Percentiles rank a stretch among this genome's conserved stretches.
phyloP scores from a whole-genome alignment of 2,888 invertebrate genomes.

The Lepidocyrtoides sp. region DNA sequence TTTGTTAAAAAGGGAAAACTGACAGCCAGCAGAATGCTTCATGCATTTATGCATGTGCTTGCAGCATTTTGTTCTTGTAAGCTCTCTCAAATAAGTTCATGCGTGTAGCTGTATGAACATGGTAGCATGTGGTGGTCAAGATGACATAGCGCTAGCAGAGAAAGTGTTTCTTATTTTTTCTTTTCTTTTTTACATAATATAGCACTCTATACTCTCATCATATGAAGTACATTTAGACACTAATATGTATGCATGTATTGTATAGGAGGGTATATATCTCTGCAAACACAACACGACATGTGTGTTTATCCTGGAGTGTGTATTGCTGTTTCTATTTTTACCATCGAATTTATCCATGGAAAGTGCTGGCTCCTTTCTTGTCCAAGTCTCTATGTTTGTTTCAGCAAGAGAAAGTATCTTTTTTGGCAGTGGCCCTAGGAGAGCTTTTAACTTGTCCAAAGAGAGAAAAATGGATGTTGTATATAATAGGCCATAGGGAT shows the following conservation, averaged over 20 bases:
- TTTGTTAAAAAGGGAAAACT: constrained; percentile 42
- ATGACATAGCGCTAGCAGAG: constrained; percentile 19
- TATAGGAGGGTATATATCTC: no score
- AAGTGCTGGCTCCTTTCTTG: background rate
- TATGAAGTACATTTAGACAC: background rate
- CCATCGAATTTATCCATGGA: background rate
- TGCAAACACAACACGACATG: no score
- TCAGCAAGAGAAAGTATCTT: constrained; percentile 23
- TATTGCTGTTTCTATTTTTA: constrained; percentile 43
- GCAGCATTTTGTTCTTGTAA: background rate
- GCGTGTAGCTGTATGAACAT: no score
- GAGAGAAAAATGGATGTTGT: constrained; percentile 40
- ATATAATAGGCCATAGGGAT: constrained; percentile 42
- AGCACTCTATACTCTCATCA: background rate
- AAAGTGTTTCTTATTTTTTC: constrained; percentile 26
- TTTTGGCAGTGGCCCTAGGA: constrained; percentile 63
- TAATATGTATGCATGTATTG: background rate
- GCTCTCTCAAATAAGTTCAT: background rate
- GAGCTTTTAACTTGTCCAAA: constrained; percentile 68
- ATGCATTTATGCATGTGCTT: constrained; percentile 55
- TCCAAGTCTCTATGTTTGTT: background rate
- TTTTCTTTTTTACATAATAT: background rate
- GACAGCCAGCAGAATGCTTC: constrained; percentile 22
- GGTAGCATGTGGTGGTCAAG: constrained; percentile 37
- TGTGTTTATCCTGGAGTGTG: background rate